Evolutionary conservation across 2,113 vertebrate species (phyloP).

Genomic region (Corythaeola cristata): DNA sequence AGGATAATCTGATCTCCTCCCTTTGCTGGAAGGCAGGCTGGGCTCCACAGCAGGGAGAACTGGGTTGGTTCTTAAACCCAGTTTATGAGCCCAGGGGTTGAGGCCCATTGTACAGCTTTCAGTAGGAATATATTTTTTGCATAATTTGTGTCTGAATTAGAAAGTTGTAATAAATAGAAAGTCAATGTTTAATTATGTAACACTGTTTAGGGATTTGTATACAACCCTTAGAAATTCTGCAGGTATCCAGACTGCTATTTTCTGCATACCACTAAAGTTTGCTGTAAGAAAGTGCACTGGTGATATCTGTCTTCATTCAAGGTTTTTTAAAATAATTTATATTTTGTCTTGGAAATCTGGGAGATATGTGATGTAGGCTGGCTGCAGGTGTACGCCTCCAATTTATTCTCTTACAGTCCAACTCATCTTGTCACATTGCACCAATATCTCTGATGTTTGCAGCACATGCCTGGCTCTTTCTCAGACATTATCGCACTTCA

Average conservation of each 20-base stretch:
- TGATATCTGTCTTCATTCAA: neutral
- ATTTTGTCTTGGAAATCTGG: neutral
- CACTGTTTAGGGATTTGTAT: neutral
- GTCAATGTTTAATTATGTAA: neutral
- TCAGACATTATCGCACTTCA: neutral
- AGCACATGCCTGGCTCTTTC: neutral
- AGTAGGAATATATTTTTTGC: neutral
- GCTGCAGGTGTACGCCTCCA: neutral
- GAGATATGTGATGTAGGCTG: neutral
- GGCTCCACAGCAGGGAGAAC: neutral
- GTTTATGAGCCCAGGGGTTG: neutral
- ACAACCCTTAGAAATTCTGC: neutral
- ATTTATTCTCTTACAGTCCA: neutral
- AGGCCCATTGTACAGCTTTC: neutral
- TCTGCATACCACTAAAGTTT: neutral
- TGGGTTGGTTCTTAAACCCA: neutral
- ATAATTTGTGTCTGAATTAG: neutral
- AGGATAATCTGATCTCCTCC: neutral
- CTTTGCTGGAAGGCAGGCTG: neutral
- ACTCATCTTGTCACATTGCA: neutral
- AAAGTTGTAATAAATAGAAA: neutral
- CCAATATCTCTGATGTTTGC: neutral
- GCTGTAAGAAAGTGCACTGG: neutral
- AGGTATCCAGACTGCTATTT: neutral
- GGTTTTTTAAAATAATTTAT: conserved; percentile 6